Base-by-base conservation (phyloP, 2,113 vertebrate species). In the Ailuropoda melanoleuca region DNA sequence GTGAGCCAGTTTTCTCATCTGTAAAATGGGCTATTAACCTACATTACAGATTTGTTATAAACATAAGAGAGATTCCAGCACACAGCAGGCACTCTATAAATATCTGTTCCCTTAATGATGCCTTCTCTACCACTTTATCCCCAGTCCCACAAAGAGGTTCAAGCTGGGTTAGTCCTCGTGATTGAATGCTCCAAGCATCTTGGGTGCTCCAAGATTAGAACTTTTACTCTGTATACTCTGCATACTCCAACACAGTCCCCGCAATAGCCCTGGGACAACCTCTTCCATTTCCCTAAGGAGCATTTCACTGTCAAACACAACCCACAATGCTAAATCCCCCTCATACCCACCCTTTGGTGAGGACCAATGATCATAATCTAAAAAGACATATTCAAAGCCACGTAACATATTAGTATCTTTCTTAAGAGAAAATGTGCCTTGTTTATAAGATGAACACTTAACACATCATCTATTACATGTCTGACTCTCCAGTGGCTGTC, bases 241-340 rank as follows among this genome's bases (percentile, higher is more conserved):
- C 66, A 37, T 37, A 68, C 37, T 84, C 43, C 13, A 37, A 39
- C 9, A 26, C 4, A 72, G 24, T 2, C 2, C 4, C 10, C 4
- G 8, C 0, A 31, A 37, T 31, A 81, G 11, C 6, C 17, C 12
- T 29, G 48, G 21, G 24, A n/a, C 55, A 0, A 8, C 4, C 1
- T 1, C 24, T 3, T 21, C 3, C 31, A 50, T 12, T 78, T 43
- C 7, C 8, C 46, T 3, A 26, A 19, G 1, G 8, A 34, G 6
- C 12, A 68, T 23, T 62, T 55, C 2, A 64, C 13, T 43, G 14
- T 12, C 8, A 0, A 15, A 12, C 8, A 34, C 29, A 75, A 70
- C 8, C 56, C 34, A 50, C 11, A 66, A 19, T 46, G 15, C 37
- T 7, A 84, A 88, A 37, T 37, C 6, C 10, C 11, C 6, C 24